phyloP scores from a whole-genome alignment of 2,888 invertebrate species.

The Euphydryas editha region DNA sequence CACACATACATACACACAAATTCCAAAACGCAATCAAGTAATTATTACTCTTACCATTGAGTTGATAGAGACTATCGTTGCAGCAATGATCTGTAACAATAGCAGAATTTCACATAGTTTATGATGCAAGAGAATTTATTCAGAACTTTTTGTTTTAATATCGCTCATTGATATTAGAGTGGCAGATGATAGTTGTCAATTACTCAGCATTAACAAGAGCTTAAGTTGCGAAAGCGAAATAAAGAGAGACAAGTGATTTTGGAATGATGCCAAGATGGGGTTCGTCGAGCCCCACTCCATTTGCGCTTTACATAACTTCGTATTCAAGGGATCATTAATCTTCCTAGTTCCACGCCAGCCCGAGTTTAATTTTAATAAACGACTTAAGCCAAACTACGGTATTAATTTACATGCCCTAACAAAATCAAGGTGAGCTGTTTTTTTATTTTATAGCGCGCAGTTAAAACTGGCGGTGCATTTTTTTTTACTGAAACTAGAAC shows the following conservation, averaged over 20 bases:
- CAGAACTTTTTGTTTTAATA: background rate
- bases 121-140: background rate
- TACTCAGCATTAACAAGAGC: constrained; percentile 42
- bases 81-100: constrained; percentile 6
- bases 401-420: constrained; percentile 76
- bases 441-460: constrained; percentile 44
- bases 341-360: constrained; percentile 80
- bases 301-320: constrained; percentile 82
- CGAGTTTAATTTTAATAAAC: constrained; percentile 82
- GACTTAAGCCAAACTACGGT: constrained; percentile 70
- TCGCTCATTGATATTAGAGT: constrained; percentile 29
- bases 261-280: constrained; percentile 78
- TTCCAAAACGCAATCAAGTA: background rate
- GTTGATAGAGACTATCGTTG: background rate
- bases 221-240: constrained; percentile 63
- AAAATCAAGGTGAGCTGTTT: constrained; percentile 62
- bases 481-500: constrained; percentile 6
- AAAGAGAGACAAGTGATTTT: constrained; percentile 79
- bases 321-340: constrained; percentile 82
- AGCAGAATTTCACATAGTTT: background rate
- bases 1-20: background rate
- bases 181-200: constrained; percentile 38
- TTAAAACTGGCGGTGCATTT: background rate
- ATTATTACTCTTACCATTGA: constrained; percentile 1
- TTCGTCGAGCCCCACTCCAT: constrained; percentile 74